Base-by-base conservation (phyloP, 2,797 vertebrate species). In the Emys orbicularis region DNA sequence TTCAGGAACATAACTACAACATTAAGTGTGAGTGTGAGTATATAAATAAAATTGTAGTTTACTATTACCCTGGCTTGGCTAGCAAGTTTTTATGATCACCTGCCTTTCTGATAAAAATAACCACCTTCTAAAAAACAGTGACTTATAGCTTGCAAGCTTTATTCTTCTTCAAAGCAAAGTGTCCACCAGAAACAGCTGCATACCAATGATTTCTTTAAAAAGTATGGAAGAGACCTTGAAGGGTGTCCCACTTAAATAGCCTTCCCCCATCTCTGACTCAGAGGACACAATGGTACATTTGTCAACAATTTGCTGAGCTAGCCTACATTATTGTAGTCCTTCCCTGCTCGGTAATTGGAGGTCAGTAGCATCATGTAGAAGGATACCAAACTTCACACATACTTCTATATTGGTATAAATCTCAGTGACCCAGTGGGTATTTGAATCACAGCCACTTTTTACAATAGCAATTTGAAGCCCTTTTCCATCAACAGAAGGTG, bases 351-450 rank as follows among this genome's bases (percentile, higher is more conserved):
- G 44, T 77, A 77, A 49, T 16, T 47, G 6, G 41, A 27, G 25
- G 12, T 76, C 41, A 44, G 12, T 16, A 44, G 25, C 72, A 49
- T 18, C 44, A 47, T 15, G 6, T n/a, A 29, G 52, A 37, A 83
- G 4, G 8, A 13, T 34, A 34, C 81, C 37, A 76, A 84, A 54
- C 61, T 31, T 37, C n/a, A 6, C 8, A n/a, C 0, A 0, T 13
- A 72, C 25, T 34, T 34, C 3, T 21, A 61, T 27, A 65, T 1
- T 0, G 0, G 8, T 7, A 1, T 15, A 77, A 13, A 44, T 44
- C 4, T 54, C 25, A 59, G 57, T 59, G 57, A 59, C 29, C 57
- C 57, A 13, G 12, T 59, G 57, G 29, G 12, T 13, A 31, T 59
- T 31, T 59, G 29, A 59, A 59, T 15, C 29, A 59, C 13, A 61